Conservation (phyloP, 1,140 invertebrate genomes). For the Portunus trituberculatus region DNA sequence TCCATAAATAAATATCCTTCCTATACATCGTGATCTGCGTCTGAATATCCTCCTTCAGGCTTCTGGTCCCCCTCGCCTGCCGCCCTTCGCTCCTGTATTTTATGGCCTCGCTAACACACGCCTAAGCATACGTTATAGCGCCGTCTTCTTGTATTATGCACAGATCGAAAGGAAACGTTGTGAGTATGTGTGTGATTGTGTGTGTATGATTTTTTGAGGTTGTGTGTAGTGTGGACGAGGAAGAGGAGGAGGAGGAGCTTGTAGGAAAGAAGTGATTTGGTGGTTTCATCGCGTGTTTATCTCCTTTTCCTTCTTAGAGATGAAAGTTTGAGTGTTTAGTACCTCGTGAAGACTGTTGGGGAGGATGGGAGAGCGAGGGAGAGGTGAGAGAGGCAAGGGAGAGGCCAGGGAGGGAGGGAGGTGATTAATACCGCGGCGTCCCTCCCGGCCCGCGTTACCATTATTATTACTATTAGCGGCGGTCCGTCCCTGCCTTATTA, state of each 20-base stretch:
- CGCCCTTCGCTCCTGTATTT: neutral
- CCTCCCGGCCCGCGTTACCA: neutral
- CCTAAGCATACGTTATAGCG: neutral
- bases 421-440: conserved; percentile 27
- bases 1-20: neutral
- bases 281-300: neutral
- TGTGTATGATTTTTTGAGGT: neutral
- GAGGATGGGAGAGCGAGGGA: neutral
- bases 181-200: neutral
- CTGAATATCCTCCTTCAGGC: neutral
- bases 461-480: conserved; percentile 14
- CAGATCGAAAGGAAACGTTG: neutral
- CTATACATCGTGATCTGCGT: neutral
- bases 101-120: neutral
- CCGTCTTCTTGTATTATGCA: neutral
- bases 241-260: neutral
- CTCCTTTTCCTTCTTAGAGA: neutral
- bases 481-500: conserved; percentile 16
- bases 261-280: neutral
- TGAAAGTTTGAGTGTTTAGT: neutral
- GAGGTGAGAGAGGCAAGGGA: neutral
- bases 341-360: neutral
- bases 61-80: neutral
- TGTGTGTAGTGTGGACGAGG: neutral
- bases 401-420: neutral